A percentile compares a stretch with the other conserved stretches of the same genome.
Conservation (phyloP, 1,140 invertebrate genomes). For the Campoletis sonorensis region DNA sequence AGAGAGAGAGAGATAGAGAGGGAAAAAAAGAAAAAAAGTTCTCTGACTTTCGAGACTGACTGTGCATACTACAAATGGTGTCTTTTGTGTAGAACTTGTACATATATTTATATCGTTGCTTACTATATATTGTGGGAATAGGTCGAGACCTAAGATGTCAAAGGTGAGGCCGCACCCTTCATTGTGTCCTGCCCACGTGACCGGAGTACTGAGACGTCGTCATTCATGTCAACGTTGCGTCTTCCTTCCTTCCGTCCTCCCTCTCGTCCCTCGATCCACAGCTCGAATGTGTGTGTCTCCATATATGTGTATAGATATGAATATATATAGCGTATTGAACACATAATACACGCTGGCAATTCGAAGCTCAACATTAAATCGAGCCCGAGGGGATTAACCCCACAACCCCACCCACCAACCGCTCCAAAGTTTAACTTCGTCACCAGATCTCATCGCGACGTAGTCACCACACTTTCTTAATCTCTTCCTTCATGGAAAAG, state of each 20-base stretch:
- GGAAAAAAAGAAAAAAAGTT: not conserved
- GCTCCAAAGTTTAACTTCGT: conserved; percentile 2
- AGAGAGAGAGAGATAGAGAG: conserved; percentile 11
- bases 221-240: conserved; percentile 69
- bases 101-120: conserved; percentile 13
- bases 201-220: conserved; percentile 69
- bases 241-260: conserved; percentile 33
- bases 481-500: too few relatives aligned
- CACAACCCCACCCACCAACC: conserved; percentile 18
- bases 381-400: conserved; percentile 33
- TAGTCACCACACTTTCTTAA: too few relatives aligned
- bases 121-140: conserved; percentile 60
- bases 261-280: not conserved
- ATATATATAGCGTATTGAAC: too few relatives aligned
- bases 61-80: conserved; percentile 29
- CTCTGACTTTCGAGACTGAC: conserved; percentile 27
- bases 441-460: not conserved
- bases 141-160: conserved; percentile 72
- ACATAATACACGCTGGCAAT: too few relatives aligned
- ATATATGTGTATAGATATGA: not conserved
- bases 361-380: not conserved
- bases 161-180: conserved; percentile 75
- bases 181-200: conserved; percentile 75
- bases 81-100: conserved; percentile 29
- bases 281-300: not conserved